Evolutionary conservation across 2,888 invertebrate species (phyloP), one percentile per base, ranked within the genome.

Genomic region (Rhorus exstirpatorius): DNA sequence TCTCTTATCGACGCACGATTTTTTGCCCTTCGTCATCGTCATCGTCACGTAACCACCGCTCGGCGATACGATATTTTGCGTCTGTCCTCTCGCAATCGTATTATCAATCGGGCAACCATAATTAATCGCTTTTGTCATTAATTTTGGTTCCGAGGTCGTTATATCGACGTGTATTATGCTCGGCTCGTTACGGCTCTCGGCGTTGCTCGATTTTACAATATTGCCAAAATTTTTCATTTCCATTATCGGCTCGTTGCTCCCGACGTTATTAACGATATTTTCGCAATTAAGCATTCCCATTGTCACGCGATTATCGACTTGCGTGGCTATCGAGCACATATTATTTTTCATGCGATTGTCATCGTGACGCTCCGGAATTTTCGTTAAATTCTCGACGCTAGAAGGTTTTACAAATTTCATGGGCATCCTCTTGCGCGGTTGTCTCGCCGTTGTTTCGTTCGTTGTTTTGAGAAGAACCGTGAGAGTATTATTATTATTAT

Each of bases 291-390:
- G 49, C 55, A 24, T 44, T 7, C 21, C 44, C 19, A 74, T 21
- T 0, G 80, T 14, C 1, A 67, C 38, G 3, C 82, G 77, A 58
- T 79, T 83, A 4, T 83, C 83, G 0, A 85, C 72, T 26, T 85
- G 85, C 6, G 85, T 83, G 0, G 81, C 83, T 31, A 86, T 86
- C 26, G 84, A 80, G 71, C 81, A 84, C 53, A 70, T 84, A 24
- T 67, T 83, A 14, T 68, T 46, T 1, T 78, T 83, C 4, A n/a
- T n/a, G n/a, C 24, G 8, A 35, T 24, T 14, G 21, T 68, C 61
- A 6, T 24, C 0, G 19, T 6, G 3, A 46, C 41, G 35, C 68
- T 63, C 1, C 44, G 31, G 0, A 63, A 58, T 24, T 6, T 17
- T 14, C 24, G 26, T 21, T 7, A 55, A 26, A 41, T 55, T 53